Evolutionary conservation across 2,797 vertebrate genomes (phyloP).

Genomic region (Semaprochilodus insignis): DNA sequence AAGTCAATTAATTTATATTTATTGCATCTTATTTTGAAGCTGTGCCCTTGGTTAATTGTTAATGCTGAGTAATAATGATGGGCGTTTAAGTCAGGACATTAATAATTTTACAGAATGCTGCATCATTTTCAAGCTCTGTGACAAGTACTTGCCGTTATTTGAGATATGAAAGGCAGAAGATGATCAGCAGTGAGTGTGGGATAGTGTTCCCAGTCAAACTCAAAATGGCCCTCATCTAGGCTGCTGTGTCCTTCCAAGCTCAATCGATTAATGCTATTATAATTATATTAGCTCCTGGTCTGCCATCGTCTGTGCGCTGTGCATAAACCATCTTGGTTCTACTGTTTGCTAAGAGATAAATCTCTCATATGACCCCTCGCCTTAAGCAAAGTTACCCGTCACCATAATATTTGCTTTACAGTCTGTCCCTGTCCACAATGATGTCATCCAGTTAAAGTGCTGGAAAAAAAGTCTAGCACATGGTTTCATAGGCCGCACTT

Average conservation of each 20-base stretch:
- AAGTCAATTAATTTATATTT: not conserved
- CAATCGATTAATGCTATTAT: not conserved
- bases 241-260: not conserved
- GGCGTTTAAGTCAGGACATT: too few species aligned
- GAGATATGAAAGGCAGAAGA: not conserved
- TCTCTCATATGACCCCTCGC: not conserved
- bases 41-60: not conserved
- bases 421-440: not conserved
- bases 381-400: not conserved
- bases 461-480: too few species aligned
- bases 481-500: not conserved
- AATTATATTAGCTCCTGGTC: constrained; percentile 1
- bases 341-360: not conserved
- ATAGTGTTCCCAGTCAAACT: not conserved
- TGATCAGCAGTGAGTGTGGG: not conserved
- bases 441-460: not conserved
- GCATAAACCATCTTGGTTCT: not conserved
- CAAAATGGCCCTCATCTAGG: not conserved
- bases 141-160: not conserved
- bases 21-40: not conserved
- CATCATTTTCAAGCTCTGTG: not conserved
- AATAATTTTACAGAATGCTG: too few species aligned
- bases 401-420: constrained; percentile 10
- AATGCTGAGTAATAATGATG: too few species aligned
- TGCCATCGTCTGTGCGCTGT: not conserved